These are phyloP conservation scores for Paramormyrops kingsleyae DNA, from an alignment of 2,113 vertebrate genomes.

Conservation along the genomic window DNA sequence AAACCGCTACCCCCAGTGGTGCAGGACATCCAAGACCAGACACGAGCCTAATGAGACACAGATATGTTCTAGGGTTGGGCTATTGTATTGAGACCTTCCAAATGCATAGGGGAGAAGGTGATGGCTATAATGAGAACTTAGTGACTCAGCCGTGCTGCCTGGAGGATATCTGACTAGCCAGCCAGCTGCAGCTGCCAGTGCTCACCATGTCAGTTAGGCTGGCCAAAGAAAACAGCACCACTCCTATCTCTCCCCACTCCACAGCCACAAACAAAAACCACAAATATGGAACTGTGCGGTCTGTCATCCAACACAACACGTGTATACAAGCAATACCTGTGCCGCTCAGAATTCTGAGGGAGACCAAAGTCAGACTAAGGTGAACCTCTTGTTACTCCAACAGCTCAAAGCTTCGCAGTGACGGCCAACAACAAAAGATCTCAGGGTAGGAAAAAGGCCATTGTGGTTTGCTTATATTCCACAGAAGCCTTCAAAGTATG, in stretches of 20 bases:
- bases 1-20: background rate
- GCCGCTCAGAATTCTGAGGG: background rate
- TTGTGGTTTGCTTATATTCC: background rate
- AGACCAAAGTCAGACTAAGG: background rate
- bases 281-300: background rate
- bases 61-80: background rate
- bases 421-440: background rate
- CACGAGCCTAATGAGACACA: background rate
- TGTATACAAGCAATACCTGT: background rate
- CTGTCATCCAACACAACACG: background rate
- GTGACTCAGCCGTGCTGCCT: background rate
- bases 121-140: background rate
- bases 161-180: background rate
- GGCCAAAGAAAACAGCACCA: slow-evolving; percentile 5
- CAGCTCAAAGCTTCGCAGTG: background rate
- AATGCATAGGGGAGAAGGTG: background rate
- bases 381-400: background rate
- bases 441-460: background rate
- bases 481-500: background rate
- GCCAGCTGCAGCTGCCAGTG: background rate
- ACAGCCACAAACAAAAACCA: background rate
- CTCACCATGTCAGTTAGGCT: background rate
- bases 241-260: background rate
- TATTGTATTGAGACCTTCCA: background rate
- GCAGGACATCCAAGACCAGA: background rate